A percentile compares a stretch with the other conserved stretches of the same genome.
Evolutionary conservation across 2,888 invertebrate species (phyloP).

Genomic region (Ochropacha duplaris): DNA sequence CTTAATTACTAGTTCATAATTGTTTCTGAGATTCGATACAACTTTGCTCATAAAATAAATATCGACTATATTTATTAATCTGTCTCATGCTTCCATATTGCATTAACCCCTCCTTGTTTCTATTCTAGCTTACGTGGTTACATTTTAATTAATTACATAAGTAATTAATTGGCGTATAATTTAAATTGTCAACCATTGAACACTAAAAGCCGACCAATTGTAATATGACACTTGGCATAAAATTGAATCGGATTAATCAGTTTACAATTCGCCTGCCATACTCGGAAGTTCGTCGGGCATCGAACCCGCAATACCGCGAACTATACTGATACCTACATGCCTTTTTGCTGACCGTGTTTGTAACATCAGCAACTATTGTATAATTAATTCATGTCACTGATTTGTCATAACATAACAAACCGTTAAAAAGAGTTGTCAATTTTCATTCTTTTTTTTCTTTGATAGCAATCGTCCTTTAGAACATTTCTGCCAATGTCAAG

Average conservation of each 20-base stretch:
- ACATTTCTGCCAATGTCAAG: no score
- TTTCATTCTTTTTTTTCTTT: no score
- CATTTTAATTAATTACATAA: neutral
- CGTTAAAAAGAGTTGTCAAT: neutral
- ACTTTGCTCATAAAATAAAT: no score
- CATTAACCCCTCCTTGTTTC: no score
- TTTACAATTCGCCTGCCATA: slow-evolving; percentile 40
- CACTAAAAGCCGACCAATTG: neutral
- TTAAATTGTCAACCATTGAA: neutral
- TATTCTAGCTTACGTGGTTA: no score
- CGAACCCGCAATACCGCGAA: slow-evolving; percentile 63
- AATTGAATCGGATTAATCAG: slow-evolving; percentile 18
- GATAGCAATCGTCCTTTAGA: no score
- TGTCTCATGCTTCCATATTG: no score
- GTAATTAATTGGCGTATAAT: neutral
- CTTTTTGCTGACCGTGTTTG: slow-evolving; percentile 18
- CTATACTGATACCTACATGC: slow-evolving; percentile 30
- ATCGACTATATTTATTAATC: no score
- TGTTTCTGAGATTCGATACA: no score
- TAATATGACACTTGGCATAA: neutral
- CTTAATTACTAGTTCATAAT: no score
- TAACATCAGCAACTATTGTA: neutral
- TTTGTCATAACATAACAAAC: neutral
- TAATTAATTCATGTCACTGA: neutral
- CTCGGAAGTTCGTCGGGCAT: slow-evolving; percentile 64